Base-by-base conservation (phyloP, 23 tunicate species). In the Trididemnum nubilum region DNA sequence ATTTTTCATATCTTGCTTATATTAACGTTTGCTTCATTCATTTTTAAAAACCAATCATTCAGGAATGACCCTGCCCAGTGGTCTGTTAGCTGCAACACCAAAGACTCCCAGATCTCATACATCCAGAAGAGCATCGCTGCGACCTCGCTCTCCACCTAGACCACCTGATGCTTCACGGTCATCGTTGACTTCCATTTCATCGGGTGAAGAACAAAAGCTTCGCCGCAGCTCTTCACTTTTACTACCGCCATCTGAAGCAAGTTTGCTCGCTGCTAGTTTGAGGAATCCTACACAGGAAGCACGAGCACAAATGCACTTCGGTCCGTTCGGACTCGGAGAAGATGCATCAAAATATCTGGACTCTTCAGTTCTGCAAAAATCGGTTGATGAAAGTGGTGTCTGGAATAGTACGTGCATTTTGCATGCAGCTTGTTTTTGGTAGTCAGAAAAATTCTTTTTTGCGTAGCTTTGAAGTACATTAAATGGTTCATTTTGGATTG, bases 31-130 rank as follows among this genome's bases (percentile, higher is more conserved):
- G 54, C 54, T 15, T 44, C 54, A 44, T 44, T 44, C 15, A 9
- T 7, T 15, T 15, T 44, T 44, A 7, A 44, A 44, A 9, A 44
- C 54, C 54, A 44, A 44, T 7, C 54, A 44, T n/a, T 9, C 78
- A 91, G 97, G 97, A 31, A 91, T 91, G 87, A 91, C 84, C 24
- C 82, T 86, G 34, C 87, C 87, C 7, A 76, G 65, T 35, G 86
- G 89, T 88, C 77, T 85, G 5, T 72, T 60, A 22, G 54, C 86
- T 5, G 39, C 85, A 38, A 84, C 96, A 24, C 87, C 90, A 21
- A 85, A 81, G 52, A 85, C 83, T 24, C 87, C 97, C 23, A 34
- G 83, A 64, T 85, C 86, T 33, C 90, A 90, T 3, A 18, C 73
- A 27, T 91, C 97, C 22, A 79, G 97, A 75, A 76, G 90, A 66